Conservation (phyloP, 2,888 invertebrate species). For the Trilocha varians region DNA sequence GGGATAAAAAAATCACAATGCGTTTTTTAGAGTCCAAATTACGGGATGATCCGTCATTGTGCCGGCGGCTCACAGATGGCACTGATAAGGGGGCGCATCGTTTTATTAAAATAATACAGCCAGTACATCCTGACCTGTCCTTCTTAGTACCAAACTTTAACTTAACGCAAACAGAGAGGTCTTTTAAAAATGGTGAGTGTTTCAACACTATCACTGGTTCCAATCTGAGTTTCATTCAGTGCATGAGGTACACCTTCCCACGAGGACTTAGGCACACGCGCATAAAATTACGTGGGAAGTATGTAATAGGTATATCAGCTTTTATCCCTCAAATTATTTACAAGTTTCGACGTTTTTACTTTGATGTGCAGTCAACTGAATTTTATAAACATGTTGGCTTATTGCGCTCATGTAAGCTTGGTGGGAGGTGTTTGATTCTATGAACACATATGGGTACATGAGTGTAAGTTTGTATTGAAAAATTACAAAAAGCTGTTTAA, state of each 20-base stretch:
- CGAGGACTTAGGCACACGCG: constrained; percentile 55
- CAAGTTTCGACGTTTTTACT: constrained; percentile 14
- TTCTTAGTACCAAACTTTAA: constrained; percentile 4
- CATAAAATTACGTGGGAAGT: constrained; percentile 37
- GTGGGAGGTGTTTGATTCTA: neutral
- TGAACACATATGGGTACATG: too few species aligned
- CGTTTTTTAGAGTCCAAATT: constrained; percentile 60
- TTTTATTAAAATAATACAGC: constrained; percentile 57
- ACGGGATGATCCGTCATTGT: constrained; percentile 69
- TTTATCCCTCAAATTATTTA: constrained; percentile 10
- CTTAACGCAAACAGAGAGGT: constrained; percentile 15
- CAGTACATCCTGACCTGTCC: constrained; percentile 29
- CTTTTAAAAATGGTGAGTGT: constrained; percentile 22
- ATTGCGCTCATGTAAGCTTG: too few species aligned
- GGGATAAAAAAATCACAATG: constrained; percentile 48
- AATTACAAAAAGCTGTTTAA: too few species aligned
- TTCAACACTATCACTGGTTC: constrained; percentile 45
- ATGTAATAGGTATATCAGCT: constrained; percentile 9
- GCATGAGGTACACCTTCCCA: constrained; percentile 63
- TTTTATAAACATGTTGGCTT: constrained; percentile 4
- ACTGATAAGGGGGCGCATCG: constrained; percentile 60
- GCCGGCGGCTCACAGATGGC: constrained; percentile 54
- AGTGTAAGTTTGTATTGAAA: too few species aligned
- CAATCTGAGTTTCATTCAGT: constrained; percentile 54
- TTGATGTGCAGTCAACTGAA: constrained; percentile 11